Conservation (phyloP, 2,797 vertebrate species). For the Nasua narica region DNA sequence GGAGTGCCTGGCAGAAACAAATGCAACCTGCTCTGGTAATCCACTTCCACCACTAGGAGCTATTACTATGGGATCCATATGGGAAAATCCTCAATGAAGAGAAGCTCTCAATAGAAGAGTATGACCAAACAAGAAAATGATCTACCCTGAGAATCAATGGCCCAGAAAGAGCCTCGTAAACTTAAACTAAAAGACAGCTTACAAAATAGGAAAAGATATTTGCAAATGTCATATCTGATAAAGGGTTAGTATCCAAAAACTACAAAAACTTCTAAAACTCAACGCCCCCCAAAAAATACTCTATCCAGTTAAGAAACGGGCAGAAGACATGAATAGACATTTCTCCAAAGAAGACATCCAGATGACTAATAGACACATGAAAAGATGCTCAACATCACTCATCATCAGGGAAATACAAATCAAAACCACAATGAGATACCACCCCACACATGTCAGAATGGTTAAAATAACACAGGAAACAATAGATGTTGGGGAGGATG, state of each 20-base stretch:
- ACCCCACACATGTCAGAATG: background rate
- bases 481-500: background rate
- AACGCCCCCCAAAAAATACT: background rate
- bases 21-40: background rate
- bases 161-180: background rate
- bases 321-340: background rate
- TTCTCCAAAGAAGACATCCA: background rate
- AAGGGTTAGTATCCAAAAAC: background rate
- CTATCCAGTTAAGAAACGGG: background rate
- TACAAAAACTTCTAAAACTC: background rate
- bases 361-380: background rate
- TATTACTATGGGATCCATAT: background rate
- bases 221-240: background rate
- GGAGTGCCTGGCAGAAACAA: background rate
- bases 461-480: background rate
- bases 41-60: background rate
- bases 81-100: background rate
- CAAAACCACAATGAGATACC: background rate
- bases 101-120: background rate
- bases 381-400: background rate
- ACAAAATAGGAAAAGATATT: background rate
- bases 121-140: background rate
- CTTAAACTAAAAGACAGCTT: background rate
- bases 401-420: background rate
- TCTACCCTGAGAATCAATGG: background rate